Evolutionary conservation across 2,113 vertebrate species (phyloP).

Genomic region (Sorex araneus): DNA sequence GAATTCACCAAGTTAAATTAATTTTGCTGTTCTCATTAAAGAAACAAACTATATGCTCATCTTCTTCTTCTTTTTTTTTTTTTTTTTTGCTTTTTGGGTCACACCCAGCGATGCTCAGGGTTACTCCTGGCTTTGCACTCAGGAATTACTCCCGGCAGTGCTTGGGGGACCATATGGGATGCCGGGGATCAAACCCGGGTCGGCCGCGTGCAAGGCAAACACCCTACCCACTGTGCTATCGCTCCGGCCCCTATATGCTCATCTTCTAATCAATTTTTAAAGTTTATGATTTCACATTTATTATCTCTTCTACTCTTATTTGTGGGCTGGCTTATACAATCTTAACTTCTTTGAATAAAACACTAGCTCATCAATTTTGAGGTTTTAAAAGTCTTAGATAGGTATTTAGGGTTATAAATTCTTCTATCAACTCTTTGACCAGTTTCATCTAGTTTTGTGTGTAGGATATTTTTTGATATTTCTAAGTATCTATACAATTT

Average conservation of each 20-base stretch:
- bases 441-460: not conserved
- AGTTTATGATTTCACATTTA: not conserved
- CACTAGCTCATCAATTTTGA: constrained; percentile 41
- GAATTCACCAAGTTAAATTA: not conserved
- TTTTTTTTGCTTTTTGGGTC: too few relatives aligned
- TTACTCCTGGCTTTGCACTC: too few relatives aligned
- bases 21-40: not conserved
- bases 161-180: too few relatives aligned
- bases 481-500: constrained; percentile 27
- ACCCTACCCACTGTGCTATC: too few relatives aligned
- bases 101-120: too few relatives aligned
- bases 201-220: too few relatives aligned
- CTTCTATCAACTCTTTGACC: not conserved
- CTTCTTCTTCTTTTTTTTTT: not conserved
- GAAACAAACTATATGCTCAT: not conserved
- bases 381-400: not conserved
- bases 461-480: not conserved
- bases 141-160: too few relatives aligned
- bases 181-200: too few relatives aligned
- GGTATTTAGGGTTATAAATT: constrained; percentile 5
- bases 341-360: not conserved
- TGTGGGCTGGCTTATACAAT: not conserved
- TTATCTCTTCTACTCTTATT: constrained; percentile 14
- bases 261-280: not conserved
- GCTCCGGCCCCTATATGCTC: not conserved